Percentiles rank a stretch among this genome's conserved stretches.
phyloP scores from a whole-genome alignment of 2,797 vertebrate species.

The Platyrinchus mystaceus region DNA sequence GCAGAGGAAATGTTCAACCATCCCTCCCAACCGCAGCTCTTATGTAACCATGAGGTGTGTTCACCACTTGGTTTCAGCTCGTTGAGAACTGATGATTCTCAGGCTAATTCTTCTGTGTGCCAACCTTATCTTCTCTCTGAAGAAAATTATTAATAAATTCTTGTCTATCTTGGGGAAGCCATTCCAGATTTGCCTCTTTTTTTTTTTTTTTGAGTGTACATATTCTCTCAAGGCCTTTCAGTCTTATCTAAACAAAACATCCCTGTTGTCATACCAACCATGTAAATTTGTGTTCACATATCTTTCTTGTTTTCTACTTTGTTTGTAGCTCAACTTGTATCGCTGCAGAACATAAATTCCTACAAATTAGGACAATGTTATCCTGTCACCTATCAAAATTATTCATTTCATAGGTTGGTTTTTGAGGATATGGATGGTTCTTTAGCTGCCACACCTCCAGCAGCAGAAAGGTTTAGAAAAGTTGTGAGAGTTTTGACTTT shows the following conservation, averaged over 20 bases:
- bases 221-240: constrained; percentile 29
- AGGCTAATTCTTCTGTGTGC: constrained; percentile 24
- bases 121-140: constrained; percentile 3
- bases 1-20: background rate
- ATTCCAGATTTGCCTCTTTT: background rate
- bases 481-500: background rate
- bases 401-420: background rate
- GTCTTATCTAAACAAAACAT: constrained; percentile 66
- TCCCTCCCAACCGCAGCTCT: constrained; percentile 9
- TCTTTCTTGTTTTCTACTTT: background rate
- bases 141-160: constrained; percentile 39
- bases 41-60: background rate
- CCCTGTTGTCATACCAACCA: constrained; percentile 58
- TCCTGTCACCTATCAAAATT: background rate
- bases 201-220: background rate
- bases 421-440: background rate
- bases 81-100: background rate
- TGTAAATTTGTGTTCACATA: background rate
- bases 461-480: background rate
- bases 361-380: constrained; percentile 8
- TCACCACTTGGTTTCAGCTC: constrained; percentile 10
- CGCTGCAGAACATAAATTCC: background rate
- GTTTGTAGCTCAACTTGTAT: background rate
- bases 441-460: background rate
- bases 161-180: constrained; percentile 9